phyloP scores from a whole-genome alignment of 30 jellyfish, hydroid and myxozoan species.

The Aurelia aurita region DNA sequence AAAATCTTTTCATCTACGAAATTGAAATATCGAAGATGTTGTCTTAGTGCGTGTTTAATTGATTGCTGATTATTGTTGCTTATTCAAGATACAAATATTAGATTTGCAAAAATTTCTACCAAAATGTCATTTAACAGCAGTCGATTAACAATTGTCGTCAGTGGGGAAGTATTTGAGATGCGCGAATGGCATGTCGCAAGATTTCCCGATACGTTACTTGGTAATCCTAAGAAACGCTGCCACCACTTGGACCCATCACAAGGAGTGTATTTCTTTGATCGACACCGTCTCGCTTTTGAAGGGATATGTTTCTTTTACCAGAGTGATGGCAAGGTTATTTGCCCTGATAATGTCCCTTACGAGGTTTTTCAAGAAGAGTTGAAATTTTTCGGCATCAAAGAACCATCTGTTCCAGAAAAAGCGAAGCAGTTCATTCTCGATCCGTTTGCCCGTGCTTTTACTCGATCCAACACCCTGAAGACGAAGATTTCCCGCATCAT shows the following conservation, averaged over 20 bases:
- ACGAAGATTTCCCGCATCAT: constrained; percentile 57
- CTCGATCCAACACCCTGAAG: constrained; percentile 16
- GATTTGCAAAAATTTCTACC: no score
- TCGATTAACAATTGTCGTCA: constrained; percentile 70
- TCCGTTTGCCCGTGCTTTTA: neutral
- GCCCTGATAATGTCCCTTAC: constrained; percentile 93
- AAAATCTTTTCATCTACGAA: no score
- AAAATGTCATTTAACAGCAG: constrained; percentile 5
- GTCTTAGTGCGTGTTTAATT: no score
- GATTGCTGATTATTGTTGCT: no score
- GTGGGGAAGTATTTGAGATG: constrained; percentile 73
- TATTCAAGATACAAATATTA: no score
- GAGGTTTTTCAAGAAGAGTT: constrained; percentile 88
- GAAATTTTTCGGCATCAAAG: constrained; percentile 77
- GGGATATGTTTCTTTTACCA: constrained; percentile 79
- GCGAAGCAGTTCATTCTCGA: constrained; percentile 69
- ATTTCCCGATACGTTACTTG: constrained; percentile 82
- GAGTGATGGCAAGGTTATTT: constrained; percentile 72
- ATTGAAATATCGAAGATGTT: no score
- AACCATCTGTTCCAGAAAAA: constrained; percentile 36
- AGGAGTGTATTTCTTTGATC: constrained; percentile 66
- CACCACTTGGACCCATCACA: constrained; percentile 50
- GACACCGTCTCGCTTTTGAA: constrained; percentile 92
- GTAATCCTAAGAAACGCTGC: constrained; percentile 73
- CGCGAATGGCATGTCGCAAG: constrained; percentile 53